Evolutionary conservation across 2,113 vertebrate genomes (phyloP).

Genomic region (Rhea americana): DNA sequence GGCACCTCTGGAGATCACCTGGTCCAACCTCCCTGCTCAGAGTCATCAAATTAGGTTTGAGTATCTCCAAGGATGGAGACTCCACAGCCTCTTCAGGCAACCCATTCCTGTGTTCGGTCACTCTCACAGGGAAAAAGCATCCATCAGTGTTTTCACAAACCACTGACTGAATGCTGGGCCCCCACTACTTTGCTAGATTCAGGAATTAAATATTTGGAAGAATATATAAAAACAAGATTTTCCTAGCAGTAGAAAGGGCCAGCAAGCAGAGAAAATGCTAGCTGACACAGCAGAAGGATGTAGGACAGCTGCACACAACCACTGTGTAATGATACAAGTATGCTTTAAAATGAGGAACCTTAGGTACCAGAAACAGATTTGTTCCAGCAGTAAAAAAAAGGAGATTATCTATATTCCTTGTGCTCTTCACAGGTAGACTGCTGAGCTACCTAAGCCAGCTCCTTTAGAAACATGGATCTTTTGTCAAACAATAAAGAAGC

Average conservation of each 20-base stretch:
- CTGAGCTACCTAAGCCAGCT: not conserved
- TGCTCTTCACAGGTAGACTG: not conserved
- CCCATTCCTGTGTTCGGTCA: no score
- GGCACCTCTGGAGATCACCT: no score
- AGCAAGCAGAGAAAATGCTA: not conserved
- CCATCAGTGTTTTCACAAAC: no score
- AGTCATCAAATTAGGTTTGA: no score
- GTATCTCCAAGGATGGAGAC: no score
- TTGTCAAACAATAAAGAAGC: not conserved
- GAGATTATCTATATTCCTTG: not conserved
- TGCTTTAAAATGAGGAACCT: not conserved
- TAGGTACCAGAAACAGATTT: not conserved
- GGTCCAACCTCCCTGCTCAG: no score
- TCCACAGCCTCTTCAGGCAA: no score
- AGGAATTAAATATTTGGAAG: not conserved
- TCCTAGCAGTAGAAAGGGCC: not conserved
- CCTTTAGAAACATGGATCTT: not conserved
- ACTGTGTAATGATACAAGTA: not conserved
- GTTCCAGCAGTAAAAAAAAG: not conserved
- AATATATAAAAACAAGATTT: not conserved
- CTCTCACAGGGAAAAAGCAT: no score
- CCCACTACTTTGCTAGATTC: not conserved
- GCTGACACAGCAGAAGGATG: not conserved
- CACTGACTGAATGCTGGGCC: not conserved
- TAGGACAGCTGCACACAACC: not conserved